Evolutionary conservation across 2,888 invertebrate species (phyloP), one percentile per base, ranked within the genome.

Genomic region (Campopleginae sp.): DNA sequence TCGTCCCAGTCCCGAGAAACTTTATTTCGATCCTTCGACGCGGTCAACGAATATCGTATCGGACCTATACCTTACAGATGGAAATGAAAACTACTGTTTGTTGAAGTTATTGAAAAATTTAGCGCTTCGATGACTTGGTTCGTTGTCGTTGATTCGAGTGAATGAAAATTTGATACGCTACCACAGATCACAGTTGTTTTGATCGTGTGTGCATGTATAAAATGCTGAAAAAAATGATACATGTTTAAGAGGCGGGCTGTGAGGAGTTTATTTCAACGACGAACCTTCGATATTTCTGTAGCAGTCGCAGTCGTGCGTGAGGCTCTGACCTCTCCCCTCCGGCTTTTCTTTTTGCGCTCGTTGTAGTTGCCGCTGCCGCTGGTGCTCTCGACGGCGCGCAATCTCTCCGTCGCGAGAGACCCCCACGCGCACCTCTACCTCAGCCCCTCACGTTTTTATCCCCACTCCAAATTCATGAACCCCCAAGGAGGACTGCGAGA

Each of bases 291-390:
- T 82, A 80, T 80, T 81, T 82, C 79, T 72, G 82, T 80, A 81
- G 70, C 80, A 68, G 66, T 82, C 80, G 72, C 75, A 83, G 85
- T 85, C 86, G 88, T 87, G 87, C 88, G 89, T 86, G 89, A 88
- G 88, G 42, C 81, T 87, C 87, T 85, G 82, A 78, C 84, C 48
- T 54, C 78, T 48, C 76, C 74, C 78, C 76, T 54, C 82, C 84
- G 77, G 77, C 82, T 71, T 33, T 61, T 42, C 78, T 74, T 84
- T 42, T 44, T 74, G 80, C 72, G 80, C 84, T 87, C 84, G 66
- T 58, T 68, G 76, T 66, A 44, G 80, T 65, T 58, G 78, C 42
- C 46, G 42, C 23, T 54, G 54, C 54, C 54, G 58, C 58, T 58
- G 58, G 58, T 58, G 58, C 68, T 66, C 77, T 80, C 80, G 48